A percentile compares a stretch with the other conserved stretches of the same genome.
Conservation (phyloP, 2,888 invertebrate species). For the Nasonovia ribisnigri region DNA sequence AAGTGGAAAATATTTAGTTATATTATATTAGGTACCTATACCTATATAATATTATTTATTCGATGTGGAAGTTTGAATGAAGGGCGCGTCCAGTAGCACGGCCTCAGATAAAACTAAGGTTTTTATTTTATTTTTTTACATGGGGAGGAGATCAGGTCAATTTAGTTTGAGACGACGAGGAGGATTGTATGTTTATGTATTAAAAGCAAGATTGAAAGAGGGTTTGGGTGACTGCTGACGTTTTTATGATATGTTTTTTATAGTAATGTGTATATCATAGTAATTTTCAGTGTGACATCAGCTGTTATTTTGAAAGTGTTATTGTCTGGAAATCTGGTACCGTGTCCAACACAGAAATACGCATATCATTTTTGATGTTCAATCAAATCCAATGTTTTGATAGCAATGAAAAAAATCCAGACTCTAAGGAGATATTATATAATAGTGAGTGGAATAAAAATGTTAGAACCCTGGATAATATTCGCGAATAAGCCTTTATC, state of each 20-base stretch:
- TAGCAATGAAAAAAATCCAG: neutral
- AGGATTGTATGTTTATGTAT: neutral
- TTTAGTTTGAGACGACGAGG: neutral
- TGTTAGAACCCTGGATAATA: neutral
- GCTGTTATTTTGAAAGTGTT: neutral
- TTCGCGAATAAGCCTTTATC: neutral
- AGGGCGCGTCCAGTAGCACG: neutral
- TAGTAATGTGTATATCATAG: neutral
- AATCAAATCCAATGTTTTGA: neutral
- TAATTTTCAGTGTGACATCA: neutral
- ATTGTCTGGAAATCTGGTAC: neutral
- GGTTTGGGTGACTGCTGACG: neutral
- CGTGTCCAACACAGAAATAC: neutral
- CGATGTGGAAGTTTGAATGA: neutral
- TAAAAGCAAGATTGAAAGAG: neutral
- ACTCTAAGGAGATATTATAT: neutral
- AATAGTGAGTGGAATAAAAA: neutral
- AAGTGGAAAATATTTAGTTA: neutral
- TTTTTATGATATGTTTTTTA: neutral
- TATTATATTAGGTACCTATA: neutral
- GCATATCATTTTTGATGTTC: neutral
- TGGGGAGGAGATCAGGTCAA: neutral
- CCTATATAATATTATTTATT: neutral
- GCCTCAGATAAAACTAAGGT: neutral
- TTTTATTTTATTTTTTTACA: neutral